Evolutionary conservation across 2,888 invertebrate species (phyloP).

Genomic region (Sialis fuliginosa): DNA sequence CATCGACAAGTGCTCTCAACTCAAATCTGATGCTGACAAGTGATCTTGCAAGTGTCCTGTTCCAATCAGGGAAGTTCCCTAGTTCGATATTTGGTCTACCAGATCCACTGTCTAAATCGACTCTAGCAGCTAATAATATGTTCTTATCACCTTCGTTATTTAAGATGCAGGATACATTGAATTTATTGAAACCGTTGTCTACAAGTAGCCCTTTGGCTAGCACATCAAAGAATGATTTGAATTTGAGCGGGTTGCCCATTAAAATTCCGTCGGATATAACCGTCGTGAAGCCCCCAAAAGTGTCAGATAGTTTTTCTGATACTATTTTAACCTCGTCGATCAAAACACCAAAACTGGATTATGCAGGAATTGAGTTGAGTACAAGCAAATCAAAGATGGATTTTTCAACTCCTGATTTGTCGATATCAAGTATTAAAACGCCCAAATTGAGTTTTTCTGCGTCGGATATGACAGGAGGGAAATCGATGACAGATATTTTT

Average conservation of each 20-base stretch:
- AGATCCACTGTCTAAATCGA: slow-evolving; percentile 60
- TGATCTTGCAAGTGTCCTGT: slow-evolving; percentile 47
- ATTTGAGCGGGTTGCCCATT: slow-evolving; percentile 9
- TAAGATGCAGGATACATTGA: slow-evolving; percentile 47
- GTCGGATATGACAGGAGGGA: slow-evolving; percentile 33
- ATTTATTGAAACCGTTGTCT: slow-evolving; percentile 36
- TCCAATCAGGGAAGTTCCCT: slow-evolving; percentile 46
- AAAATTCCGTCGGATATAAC: slow-evolving; percentile 8
- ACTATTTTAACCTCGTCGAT: slow-evolving; percentile 10
- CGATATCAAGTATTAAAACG: slow-evolving; percentile 13
- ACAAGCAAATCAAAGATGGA: slow-evolving; percentile 11
- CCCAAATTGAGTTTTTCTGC: slow-evolving; percentile 17
- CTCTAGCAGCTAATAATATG: slow-evolving; percentile 59
- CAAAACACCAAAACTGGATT: slow-evolving; percentile 29
- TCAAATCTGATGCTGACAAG: slow-evolving; percentile 44
- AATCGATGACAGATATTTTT: slow-evolving; percentile 27
- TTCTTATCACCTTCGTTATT: slow-evolving; percentile 56
- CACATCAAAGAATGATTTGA: slow-evolving; percentile 14
- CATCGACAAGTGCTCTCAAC: slow-evolving; percentile 32
- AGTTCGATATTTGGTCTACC: slow-evolving; percentile 45
- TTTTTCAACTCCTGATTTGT: slow-evolving; percentile 18
- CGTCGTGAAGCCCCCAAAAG: slow-evolving; percentile 16
- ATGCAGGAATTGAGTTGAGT: slow-evolving; percentile 29
- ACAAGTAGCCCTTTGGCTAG: slow-evolving; percentile 32
- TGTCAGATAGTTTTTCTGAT: slow-evolving; percentile 7